Base-by-base conservation (phyloP, 2,888 invertebrate genomes). In the Stenchaetothrips biformis region DNA sequence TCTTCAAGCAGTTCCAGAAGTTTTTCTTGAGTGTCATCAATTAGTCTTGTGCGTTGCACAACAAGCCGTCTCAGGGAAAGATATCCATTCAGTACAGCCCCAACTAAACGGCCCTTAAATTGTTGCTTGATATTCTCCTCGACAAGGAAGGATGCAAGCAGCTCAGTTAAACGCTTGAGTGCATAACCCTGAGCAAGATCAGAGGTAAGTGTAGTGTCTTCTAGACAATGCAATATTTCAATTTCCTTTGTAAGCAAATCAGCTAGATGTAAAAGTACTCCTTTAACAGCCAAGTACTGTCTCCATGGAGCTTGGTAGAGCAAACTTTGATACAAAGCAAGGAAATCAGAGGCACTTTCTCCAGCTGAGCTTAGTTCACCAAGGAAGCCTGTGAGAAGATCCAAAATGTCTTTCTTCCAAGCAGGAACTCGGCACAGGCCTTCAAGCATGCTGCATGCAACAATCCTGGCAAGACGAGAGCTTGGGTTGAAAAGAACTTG, bases 11-110 rank as follows among this genome's bases (percentile, higher is more conserved):
- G 90, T 85, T 96, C 96, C 13, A 98, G 89, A 77, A 98, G 89
- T 85, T 96, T 97, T 87, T 97, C 97, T 87, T 98, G 98, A 7
- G 98, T 97, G 86, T 98, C 97, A 87, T 98, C 98, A 62, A 98
- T 96, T 79, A 98, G 90, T 80, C 98, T 91, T 0, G 98, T 98
- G 81, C 98, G 90, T 87, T 98, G 98, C 67, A 98, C 96, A 0
- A 98, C 95, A 37, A 99, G 90, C 82, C 97, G 92, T 8, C 96
- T 89, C 84, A 99, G 88, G 0, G 96, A 95, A 82, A 99, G 89
- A 88, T 98, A 99, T 0, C 98, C 98, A 86, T 98, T 96, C 2
- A 99, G 89, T 78, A 97, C 95, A 79, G 95, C 94, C 53, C 94
- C 97, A 11, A 98, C 93, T 82, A 98, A 88, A 77, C 94, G 90